Conservation (phyloP, 2,888 invertebrate genomes). For the Drosophila rubida region DNA sequence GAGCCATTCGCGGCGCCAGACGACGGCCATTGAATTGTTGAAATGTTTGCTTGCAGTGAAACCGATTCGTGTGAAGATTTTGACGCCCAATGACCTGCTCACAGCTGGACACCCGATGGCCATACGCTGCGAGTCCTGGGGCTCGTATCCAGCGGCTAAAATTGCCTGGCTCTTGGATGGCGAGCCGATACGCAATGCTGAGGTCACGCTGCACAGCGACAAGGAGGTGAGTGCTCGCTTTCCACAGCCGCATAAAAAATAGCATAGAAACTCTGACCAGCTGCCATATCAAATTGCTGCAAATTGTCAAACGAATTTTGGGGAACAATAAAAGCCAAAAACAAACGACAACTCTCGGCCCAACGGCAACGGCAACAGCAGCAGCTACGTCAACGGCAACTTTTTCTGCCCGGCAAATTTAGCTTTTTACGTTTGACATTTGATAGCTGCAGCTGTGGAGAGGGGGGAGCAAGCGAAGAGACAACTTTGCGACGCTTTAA, state of each 20-base stretch:
- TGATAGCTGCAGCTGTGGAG: slow-evolving; percentile 55
- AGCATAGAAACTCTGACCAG: background rate
- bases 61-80: slow-evolving; percentile 90
- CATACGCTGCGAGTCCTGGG: slow-evolving; percentile 92
- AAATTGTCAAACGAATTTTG: slow-evolving; percentile 29
- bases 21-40: slow-evolving; percentile 24
- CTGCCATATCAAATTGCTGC: slow-evolving; percentile 28
- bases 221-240: slow-evolving; percentile 78
- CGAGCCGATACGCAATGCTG: slow-evolving; percentile 88
- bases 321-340: slow-evolving; percentile 8
- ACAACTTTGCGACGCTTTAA: slow-evolving; percentile 51
- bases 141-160: slow-evolving; percentile 93
- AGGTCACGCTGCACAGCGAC: slow-evolving; percentile 87
- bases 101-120: slow-evolving; percentile 91
- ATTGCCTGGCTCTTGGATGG: slow-evolving; percentile 92
- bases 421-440: slow-evolving; percentile 65
- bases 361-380: slow-evolving; percentile 1
- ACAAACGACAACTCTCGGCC: background rate
- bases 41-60: slow-evolving; percentile 87
- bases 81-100: slow-evolving; percentile 89
- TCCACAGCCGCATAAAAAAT: background rate
- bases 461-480: slow-evolving; percentile 15
- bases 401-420: slow-evolving; percentile 46
- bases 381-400: slow-evolving; percentile 26
- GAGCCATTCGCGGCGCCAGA: too few relatives aligned